Base-by-base conservation (phyloP, 2,797 vertebrate genomes). In the Pachyuromys duprasi region DNA sequence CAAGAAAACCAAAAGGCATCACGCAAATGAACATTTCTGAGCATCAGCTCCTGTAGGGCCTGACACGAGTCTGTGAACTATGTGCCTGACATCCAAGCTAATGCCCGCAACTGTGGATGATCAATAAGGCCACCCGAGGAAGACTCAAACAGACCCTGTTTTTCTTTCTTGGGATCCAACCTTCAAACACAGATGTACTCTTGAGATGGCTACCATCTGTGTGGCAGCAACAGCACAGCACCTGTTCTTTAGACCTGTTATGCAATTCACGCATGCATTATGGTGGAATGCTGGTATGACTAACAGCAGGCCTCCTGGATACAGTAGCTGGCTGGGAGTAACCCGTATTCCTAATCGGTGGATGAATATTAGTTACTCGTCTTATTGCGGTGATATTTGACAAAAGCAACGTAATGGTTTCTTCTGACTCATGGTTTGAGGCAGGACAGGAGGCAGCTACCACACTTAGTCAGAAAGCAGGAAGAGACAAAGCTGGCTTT, bases 1-100 rank as follows among this genome's bases (percentile, higher is more conserved):
- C 94, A 36, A 94, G 93, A 88, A 95, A 97, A 78, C 83, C 36
- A 83, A 69, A 2, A 74, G 63, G 53, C 5, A 70, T 53, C 72
- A 91, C 1, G 20, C 36, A 72, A 63, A 28, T 36, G 53, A 57
- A 67, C 17, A 22, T 31, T 93, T 96, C 33, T 75, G 42, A 42
- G 26, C 14, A 31, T 42, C 89, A 63, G 92, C 76, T 72, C 39
- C 49, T n/a, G 67, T 69, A 94, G 39, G 45, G 57, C 39, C 28
- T 65, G 60, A 74, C 55, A 67, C 0, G 1, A 0, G 79, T 78
- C 83, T 88, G 33, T 62, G 69, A 81, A 81, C 45, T 90, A 67
- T 81, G 26, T 70, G 67, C 18, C 55, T 3, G 20, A 60, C 33
- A 8, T 72, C 55, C n/a, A 74, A 36, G 60, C 13, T 67, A 74